Evolutionary conservation across 2,888 invertebrate species (phyloP), one percentile per base, ranked within the genome.

Genomic region (Protonemura montana): DNA sequence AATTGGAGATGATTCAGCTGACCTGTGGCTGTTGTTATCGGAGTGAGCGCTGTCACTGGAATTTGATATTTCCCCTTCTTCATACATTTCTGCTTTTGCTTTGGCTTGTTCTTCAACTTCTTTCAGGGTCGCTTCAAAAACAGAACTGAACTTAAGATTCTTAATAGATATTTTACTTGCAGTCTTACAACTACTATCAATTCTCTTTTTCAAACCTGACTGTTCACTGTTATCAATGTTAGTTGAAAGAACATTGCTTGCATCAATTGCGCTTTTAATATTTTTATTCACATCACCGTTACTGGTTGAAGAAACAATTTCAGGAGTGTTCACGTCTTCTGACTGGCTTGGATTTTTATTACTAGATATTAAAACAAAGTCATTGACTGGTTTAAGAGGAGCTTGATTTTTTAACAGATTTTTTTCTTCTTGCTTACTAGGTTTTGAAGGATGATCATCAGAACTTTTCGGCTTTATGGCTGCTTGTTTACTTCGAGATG

Each of bases 41-140:
- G 85, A 85, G 5, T 25, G 21, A 10, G 29, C 78, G 21, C 26
- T 30, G 27, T 41, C 78, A 80, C 80, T 85, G 41, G 82, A 82
- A 82, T 91, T 91, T 27, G 94, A 92, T 87, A 94, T 92, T 91
- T 95, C 94, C 0, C 94, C 94, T 88, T 95, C 94, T 91, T 95
- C 94, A 91, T 93, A 93, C 88, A 93, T 93, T 85, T 94, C 93
- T 25, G 93, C 93, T 89, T 93, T 94, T 87, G 93, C 93, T 87
- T 93, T 93, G 27, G 94, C 93, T 87, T 89, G 88, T 88, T 93
- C 94, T 89, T 95, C 94, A 77, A 94, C 93, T 90, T 94, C 93
- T 89, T 94, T 94, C 0, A 95, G 93, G 7, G 94, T 94, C 88
- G 94, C 94, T 89, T 94, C 94, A 91, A 94, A 95, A 27, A 95